phyloP scores from a whole-genome alignment of 2,113 vertebrate species.

The Chiloscyllium plagiosum region DNA sequence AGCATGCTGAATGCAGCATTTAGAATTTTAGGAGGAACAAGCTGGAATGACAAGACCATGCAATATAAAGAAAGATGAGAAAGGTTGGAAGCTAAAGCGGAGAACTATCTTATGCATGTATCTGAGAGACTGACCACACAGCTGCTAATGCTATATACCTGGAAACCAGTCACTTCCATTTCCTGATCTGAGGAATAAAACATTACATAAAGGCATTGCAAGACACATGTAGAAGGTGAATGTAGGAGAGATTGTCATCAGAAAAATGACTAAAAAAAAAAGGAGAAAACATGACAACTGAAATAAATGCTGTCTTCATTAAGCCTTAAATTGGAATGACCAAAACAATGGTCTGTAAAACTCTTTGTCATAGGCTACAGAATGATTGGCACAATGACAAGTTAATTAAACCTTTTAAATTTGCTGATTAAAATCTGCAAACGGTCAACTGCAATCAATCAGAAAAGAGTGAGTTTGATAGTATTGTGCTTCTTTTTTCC shows the following conservation, averaged over 20 bases:
- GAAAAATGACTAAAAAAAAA: neutral
- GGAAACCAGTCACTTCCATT: neutral
- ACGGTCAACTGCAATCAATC: slow-evolving; percentile 9
- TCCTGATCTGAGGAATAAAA: neutral
- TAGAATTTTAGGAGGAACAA: neutral
- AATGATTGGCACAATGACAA: slow-evolving; percentile 14
- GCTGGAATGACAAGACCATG: neutral
- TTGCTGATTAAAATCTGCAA: slow-evolving; percentile 23
- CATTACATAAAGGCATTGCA: neutral
- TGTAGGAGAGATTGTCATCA: too few species aligned
- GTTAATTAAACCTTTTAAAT: slow-evolving; percentile 20
- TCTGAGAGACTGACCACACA: neutral
- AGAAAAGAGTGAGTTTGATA: neutral
- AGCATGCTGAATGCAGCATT: neutral
- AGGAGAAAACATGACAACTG: slow-evolving; percentile 14
- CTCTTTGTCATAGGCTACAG: neutral
- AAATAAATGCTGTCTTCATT: neutral
- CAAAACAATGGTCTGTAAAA: slow-evolving; percentile 6
- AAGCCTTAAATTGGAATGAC: slow-evolving; percentile 3
- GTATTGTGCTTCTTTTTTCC: neutral
- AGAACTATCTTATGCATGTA: neutral
- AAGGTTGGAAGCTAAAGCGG: neutral
- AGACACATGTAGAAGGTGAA: neutral
- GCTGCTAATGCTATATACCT: neutral
- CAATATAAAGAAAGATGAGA: neutral